phyloP scores from a whole-genome alignment of 2,113 vertebrate genomes.

The Laticauda laticaudata region DNA sequence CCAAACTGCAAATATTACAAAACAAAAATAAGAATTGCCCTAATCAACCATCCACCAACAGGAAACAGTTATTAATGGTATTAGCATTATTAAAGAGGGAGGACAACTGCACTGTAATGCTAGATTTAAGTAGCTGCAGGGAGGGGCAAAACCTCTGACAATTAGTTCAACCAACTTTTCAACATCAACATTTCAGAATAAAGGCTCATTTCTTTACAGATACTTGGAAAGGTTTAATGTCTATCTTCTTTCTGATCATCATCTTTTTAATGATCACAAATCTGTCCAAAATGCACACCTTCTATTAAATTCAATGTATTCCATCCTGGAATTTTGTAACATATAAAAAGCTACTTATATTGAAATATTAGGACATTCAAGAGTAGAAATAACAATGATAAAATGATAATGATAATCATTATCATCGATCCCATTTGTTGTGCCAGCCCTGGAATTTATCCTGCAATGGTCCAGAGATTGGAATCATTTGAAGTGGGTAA shows the following conservation, averaged over 20 bases:
- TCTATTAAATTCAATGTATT: neutral
- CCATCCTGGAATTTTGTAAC: neutral
- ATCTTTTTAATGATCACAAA: neutral
- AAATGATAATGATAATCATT: neutral
- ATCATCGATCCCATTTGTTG: neutral
- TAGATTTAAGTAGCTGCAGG: neutral
- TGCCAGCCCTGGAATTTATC: neutral
- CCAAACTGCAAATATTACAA: slow-evolving; percentile 34
- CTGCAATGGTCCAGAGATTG: neutral
- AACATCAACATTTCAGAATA: neutral
- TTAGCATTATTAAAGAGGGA: neutral
- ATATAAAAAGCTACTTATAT: no score
- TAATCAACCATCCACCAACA: slow-evolving; percentile 1
- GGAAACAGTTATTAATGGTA: slow-evolving; percentile 16
- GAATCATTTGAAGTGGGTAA: neutral
- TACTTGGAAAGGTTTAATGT: neutral
- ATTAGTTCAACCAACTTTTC: slow-evolving; percentile 18
- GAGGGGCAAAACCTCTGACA: slow-evolving; percentile 10
- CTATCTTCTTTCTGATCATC: neutral
- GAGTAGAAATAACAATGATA: neutral
- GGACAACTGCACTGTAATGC: neutral
- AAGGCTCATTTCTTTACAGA: slow-evolving; percentile 3
- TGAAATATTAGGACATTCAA: neutral
- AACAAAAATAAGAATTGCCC: slow-evolving; percentile 15
- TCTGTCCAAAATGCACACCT: neutral